Conservation (phyloP, 2,888 invertebrate genomes). For the Drosophila niveifrons region DNA sequence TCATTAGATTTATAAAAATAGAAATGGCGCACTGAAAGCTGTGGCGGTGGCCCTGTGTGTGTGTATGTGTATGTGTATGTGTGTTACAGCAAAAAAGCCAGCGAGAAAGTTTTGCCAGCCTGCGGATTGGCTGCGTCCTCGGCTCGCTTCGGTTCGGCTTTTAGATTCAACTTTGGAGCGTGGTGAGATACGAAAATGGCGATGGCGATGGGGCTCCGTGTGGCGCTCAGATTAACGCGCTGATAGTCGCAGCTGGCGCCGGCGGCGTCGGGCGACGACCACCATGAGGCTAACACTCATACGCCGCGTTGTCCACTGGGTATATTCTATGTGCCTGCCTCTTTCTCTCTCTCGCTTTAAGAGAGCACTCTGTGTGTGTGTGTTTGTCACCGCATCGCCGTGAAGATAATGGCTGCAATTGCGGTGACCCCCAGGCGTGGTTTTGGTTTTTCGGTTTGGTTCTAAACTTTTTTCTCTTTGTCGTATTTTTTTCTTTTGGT, state of each 20-base stretch:
- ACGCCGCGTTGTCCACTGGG: constrained; percentile 56
- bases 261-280: constrained; percentile 47
- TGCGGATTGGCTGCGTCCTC: constrained; percentile 49
- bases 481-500: constrained; percentile 36
- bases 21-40: constrained; percentile 50
- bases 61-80: neutral
- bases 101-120: constrained; percentile 60
- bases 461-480: constrained; percentile 73
- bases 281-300: constrained; percentile 59
- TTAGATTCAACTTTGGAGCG: constrained; percentile 30
- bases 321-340: constrained; percentile 1
- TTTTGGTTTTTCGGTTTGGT: constrained; percentile 77
- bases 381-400: constrained; percentile 57
- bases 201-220: constrained; percentile 52
- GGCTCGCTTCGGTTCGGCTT: constrained; percentile 30
- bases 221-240: constrained; percentile 71
- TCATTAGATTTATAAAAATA: constrained; percentile 81
- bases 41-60: constrained; percentile 12
- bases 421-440: constrained; percentile 80
- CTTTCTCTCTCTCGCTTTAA: constrained; percentile 1
- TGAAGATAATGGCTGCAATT: constrained; percentile 81
- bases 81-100: constrained; percentile 55
- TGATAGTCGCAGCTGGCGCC: constrained; percentile 72
- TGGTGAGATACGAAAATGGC: constrained; percentile 49
- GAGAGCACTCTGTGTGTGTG: constrained; percentile 21